Base-by-base conservation (phyloP, 2,113 vertebrate species). In the Python bivittatus region DNA sequence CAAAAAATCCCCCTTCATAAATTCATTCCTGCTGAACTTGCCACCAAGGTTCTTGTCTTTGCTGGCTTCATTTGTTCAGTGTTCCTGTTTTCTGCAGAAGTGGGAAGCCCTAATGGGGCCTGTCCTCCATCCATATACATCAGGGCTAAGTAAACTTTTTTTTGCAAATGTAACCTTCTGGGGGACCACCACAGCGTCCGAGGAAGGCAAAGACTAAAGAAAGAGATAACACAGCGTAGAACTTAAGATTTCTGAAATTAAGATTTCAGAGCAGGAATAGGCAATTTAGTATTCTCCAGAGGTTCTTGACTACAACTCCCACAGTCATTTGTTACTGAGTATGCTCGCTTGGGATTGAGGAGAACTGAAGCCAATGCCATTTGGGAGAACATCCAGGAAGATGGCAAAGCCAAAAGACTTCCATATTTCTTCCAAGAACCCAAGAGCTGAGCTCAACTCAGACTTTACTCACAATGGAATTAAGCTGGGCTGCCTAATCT, bases 241-340 rank as follows among this genome's bases (percentile, higher is more conserved):
- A 17, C 57, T 12, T 3, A 60, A 60, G 57, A 60, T 60, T 60
- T 60, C 57, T 60, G 57, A 60, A 22, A 22, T 60, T 60, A 22
- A 25, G 83, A 42, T 92, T 88, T 93, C 92, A 52, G 92, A 88
- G 86, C 48, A 48, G 48, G 48, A 48, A 48, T 48, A 48, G 48
- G 48, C 48, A 48, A 48, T 68, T 68, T 33, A 33, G 13, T 72
- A 33, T 17, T 29, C 33, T 61, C 60, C 22, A 27, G 60, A 61
- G 60, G 25, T 27, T 61, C 60, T 3, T 72, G 64, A 72, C 64
- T 33, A 33, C 64, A 33, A 33, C 29, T 17, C 11, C 29, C 88
- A 13, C 29, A 68, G 5, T 68, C n/a, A 29, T 27, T 61, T 61
- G 29, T 68, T 13, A 68, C 11, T 68, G n/a, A n/a, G n/a, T n/a